Conservation (phyloP, 2,113 vertebrate species). For the Regulus satrapa region DNA sequence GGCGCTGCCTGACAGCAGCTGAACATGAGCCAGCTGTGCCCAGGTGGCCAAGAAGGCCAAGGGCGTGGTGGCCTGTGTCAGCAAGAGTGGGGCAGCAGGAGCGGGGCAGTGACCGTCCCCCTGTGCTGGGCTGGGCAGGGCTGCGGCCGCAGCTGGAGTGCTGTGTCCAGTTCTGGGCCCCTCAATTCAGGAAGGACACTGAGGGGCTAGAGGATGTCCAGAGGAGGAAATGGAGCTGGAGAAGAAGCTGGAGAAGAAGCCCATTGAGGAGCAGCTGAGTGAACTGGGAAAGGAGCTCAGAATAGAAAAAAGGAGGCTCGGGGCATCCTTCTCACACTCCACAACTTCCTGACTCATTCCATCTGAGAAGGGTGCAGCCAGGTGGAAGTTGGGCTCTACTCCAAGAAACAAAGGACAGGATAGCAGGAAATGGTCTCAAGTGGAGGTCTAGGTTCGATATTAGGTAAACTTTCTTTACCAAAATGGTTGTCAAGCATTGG, state of each 20-base stretch:
- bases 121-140: fast-evolving
- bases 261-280: neutral
- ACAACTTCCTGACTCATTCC: neutral
- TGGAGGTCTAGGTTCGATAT: neutral
- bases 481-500: neutral
- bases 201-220: neutral
- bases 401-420: neutral
- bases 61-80: neutral
- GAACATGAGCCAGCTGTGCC: neutral
- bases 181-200: fast-evolving
- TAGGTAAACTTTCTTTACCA: neutral
- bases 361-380: neutral
- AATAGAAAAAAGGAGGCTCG: neutral
- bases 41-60: neutral
- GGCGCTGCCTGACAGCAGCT: neutral
- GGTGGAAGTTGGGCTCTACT: fast-evolving
- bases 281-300: neutral
- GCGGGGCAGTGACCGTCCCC: fast-evolving
- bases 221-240: neutral
- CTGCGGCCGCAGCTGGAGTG: fast-evolving
- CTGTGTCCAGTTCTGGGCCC: neutral
- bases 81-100: neutral
- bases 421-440: neutral
- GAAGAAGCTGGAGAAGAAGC: neutral
- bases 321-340: neutral